These are phyloP conservation scores for Agelas oroides DNA, from an alignment of 37 sponge, comb jelly and placozoan genomes.

Conservation along the genomic window DNA sequence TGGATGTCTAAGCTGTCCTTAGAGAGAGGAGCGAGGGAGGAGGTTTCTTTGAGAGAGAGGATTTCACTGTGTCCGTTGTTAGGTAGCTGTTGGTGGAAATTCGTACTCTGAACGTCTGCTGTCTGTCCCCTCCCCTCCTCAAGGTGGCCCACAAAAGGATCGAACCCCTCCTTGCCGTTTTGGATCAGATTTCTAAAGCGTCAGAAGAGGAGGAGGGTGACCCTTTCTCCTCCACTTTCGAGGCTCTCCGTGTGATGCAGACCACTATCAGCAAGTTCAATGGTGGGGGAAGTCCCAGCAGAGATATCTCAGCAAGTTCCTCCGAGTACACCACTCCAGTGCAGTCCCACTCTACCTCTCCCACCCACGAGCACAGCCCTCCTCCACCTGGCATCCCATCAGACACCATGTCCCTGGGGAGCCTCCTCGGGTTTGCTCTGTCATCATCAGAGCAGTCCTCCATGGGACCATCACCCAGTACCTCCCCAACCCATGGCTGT, in stretches of 20 bases:
- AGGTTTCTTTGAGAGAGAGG: too few species aligned
- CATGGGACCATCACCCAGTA: slow-evolving; percentile 10
- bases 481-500: slow-evolving; percentile 35
- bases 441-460: neutral
- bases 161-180: slow-evolving; percentile 26
- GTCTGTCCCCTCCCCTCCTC: neutral
- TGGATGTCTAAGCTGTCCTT: too few species aligned
- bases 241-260: slow-evolving; percentile 68
- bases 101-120: too few species aligned
- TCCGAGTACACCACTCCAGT: slow-evolving; percentile 64
- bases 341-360: slow-evolving; percentile 53
- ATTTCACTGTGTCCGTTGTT: too few species aligned
- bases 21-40: too few species aligned
- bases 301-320: slow-evolving; percentile 45
- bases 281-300: neutral
- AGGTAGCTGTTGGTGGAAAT: too few species aligned
- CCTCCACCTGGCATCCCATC: slow-evolving; percentile 7
- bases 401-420: neutral
- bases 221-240: slow-evolving; percentile 72
- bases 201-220: slow-evolving; percentile 62
- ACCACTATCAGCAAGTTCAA: slow-evolving; percentile 62
- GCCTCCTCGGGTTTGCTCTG: neutral
- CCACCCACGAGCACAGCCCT: slow-evolving; percentile 43
- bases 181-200: slow-evolving; percentile 44
- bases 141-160: slow-evolving; percentile 5